Base-by-base conservation (phyloP, 2,797 vertebrate genomes). In the Hemitrygon akajei region DNA sequence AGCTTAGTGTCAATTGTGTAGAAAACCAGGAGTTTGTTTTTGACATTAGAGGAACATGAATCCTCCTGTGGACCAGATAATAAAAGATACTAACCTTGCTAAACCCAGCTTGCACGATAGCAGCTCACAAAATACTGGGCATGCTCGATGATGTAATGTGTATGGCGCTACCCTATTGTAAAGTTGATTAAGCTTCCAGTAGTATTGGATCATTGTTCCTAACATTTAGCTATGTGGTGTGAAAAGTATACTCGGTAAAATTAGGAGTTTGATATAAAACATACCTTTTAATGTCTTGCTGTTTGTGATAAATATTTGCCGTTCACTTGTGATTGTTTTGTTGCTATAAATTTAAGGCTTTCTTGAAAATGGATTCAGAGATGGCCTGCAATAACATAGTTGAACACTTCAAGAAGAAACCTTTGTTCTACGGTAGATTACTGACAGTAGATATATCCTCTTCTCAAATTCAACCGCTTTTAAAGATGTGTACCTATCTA, bases 341-440 rank as follows among this genome's bases (percentile, higher is more conserved):
- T 86, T 69, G 6, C 14, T 69, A 10, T 73, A 73, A 75, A 92
- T 92, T 69, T 75, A 71, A 92, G 91, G 91, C 71, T 30, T 92
- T 73, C 91, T 37, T 92, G 91, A 75, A 92, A 92, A 92, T 92
- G 91, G 91, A 92, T 71, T 75, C 91, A 6, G 40, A 75, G 25
- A 89, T 89, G 3, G 69, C 91, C 11, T 47, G 34, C 12, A 75
- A 73, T 71, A 75, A 92, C 91, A 12, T 92, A 7, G 75, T 92
- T 30, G 37, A 92, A 73, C 69, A 92, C 37, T 92, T 73, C 25
- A 75, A 47, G 91, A 92, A 71, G 69, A 92, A 92, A 1, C 91
- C 91, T 75, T 92, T 92, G 40, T 73, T 92, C 22, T 73, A 75
- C 27, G 91, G 66, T 75, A 92, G 91, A 92, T 27, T 71, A 47